Base-by-base conservation (phyloP, 1,140 invertebrate species). In the Charaxes varanes region DNA sequence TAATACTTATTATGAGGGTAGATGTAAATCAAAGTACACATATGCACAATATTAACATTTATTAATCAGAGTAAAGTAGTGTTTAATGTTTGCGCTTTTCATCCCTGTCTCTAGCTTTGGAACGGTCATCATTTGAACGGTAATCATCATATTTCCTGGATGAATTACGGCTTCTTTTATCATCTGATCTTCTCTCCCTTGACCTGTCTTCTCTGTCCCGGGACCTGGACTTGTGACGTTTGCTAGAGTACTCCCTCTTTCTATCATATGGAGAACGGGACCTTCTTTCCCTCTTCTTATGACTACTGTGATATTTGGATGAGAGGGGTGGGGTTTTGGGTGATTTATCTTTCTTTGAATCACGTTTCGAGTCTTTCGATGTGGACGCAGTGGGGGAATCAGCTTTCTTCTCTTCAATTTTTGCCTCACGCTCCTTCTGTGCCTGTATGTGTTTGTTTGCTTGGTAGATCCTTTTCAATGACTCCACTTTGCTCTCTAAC, bases 71-170 rank as follows among this genome's bases (percentile, higher is more conserved):
- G 18, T 23, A 5, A 24, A 23, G 19, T 13, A 35, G 11, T 8
- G 14, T 42, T 47, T 65, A 84, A 64, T 85, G 80, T 58, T 85
- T 85, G 28, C 84, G 62, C 33, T 85, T 85, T 8, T 84, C 81
- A 56, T 85, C 81, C 34, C 57, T 65, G 19, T 84, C 81, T 32
- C 81, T 73, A 0, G 74, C 71, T 42, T 84, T 80, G 1, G 83
- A 74, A 14, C 80, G 44, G 4, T 85, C 84, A 62, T n/a, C n/a
- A n/a, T n/a, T n/a, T n/a, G n/a, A n/a, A n/a, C n/a, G n/a, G n/a
- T 83, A 82, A 50, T 85, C 81, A 59, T 85, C 80, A 73, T 85
- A 84, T 31, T 85, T 85, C 18, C 79, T 66, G 0, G 77, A 82
- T 1, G 56, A 62, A 1, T 41, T 32, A 6, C 69, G 41, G 26